Evolutionary conservation across 2,888 invertebrate genomes (phyloP), one percentile per base, ranked within the genome.

Genomic region (Melikaiella ostensackeni): DNA sequence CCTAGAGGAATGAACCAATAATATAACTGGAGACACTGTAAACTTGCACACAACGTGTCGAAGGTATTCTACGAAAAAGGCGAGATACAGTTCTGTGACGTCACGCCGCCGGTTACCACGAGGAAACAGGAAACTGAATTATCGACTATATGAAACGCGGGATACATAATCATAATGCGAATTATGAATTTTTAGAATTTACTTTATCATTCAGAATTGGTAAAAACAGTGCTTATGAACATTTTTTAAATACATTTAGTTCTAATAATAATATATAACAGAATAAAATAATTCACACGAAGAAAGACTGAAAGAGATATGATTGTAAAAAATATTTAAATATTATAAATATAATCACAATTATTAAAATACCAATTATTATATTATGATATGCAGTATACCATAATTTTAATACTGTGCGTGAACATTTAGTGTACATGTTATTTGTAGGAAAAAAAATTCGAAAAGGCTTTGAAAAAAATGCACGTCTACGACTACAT

Each of bases 1-100:
- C 30, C 79, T 75, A 70, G 57, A 74, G 77, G 73, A 76, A 82
- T 80, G 80, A 78, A 78, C 78, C 19, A 61, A 74, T 30, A 42
- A 79, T 79, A 63, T 66, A 81, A 63, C 64, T 19, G 50, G 19
- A 55, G 5, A 70, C 19, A 50, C 16, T 30, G 66, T 38, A 42
- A 42, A 79, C 77, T 77, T 79, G 80, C 79, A 82, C 87, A 59
- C 59, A 86, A 84, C 87, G 87, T 86, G 88, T 86, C 82, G 83
- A 74, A 55, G 78, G 79, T 80, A 77, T 82, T 85, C 83, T 77
- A 64, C 75, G 74, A 79, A 75, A 79, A 79, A 81, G 30, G 30
- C 30, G 30, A 30, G 30, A 30, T 30, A 81, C 82, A 83, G 81
- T 75, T 80, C 70, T 70, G 78, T 87, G 88, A 86, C 88, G 87